A percentile compares a stretch with the other conserved stretches of the same genome.
These are phyloP conservation scores for Scomber japonicus DNA, from an alignment of 2,113 vertebrate species.

Conservation along the genomic window DNA sequence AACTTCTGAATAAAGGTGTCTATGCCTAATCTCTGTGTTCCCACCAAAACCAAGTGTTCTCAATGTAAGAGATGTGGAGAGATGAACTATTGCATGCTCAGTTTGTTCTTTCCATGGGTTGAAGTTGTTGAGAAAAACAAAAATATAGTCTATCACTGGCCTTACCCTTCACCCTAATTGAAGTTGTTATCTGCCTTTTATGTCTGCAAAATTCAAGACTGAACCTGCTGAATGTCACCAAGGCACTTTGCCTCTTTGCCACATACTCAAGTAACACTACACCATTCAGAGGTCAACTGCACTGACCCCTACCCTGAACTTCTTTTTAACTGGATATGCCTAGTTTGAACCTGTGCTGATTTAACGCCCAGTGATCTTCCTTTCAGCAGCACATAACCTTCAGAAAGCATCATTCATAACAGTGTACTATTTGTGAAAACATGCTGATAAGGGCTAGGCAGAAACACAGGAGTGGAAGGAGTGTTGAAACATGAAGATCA, in stretches of 20 bases:
- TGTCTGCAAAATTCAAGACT: background rate
- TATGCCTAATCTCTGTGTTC: too few species aligned
- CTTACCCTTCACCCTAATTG: too few species aligned
- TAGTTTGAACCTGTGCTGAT: constrained; percentile 3
- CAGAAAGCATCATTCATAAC: constrained; percentile 33
- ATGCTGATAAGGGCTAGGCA: constrained; percentile 4
- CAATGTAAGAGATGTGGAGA: too few species aligned
- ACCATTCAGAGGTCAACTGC: constrained; percentile 35
- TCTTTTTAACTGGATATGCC: constrained; percentile 39
- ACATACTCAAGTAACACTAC: constrained; percentile 23
- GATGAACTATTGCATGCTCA: too few species aligned
- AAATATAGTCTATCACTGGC: too few species aligned
- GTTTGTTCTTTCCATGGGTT: too few species aligned
- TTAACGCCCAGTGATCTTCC: background rate
- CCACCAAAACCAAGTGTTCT: too few species aligned
- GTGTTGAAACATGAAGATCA: background rate
- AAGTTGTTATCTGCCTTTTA: background rate
- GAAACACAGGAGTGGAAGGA: background rate
- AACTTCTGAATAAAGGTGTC: too few species aligned
- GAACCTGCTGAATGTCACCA: constrained; percentile 12
- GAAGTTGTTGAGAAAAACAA: too few species aligned
- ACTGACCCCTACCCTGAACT: constrained; percentile 8
- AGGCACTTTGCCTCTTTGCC: background rate
- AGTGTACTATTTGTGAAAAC: constrained; percentile 31
- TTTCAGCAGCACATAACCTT: constrained; percentile 15